A percentile compares a stretch with the other conserved stretches of the same genome.
phyloP scores from a whole-genome alignment of 2,797 vertebrate genomes.

The Chanos chanos region DNA sequence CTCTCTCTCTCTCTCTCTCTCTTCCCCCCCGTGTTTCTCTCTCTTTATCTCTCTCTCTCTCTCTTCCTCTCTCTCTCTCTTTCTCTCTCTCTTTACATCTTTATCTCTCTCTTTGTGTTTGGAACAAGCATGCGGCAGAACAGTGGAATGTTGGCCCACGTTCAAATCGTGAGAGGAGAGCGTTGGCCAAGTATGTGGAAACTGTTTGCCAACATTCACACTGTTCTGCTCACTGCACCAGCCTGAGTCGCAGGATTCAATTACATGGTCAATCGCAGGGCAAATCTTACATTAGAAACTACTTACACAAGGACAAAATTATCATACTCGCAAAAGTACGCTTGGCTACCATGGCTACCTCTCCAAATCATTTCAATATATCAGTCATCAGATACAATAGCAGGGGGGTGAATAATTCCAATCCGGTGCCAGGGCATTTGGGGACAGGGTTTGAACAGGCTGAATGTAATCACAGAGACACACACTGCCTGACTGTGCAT shows the following conservation, averaged over 20 bases:
- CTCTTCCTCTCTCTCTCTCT: slow-evolving; percentile 19
- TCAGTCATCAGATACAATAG: slow-evolving; percentile 3
- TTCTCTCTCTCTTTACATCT: slow-evolving; percentile 3
- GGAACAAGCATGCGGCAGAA: slow-evolving; percentile 33
- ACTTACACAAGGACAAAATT: slow-evolving; percentile 40
- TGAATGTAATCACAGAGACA: neutral
- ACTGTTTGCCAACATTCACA: slow-evolving; percentile 34
- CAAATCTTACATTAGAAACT: slow-evolving; percentile 44
- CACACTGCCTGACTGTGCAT: too few relatives aligned
- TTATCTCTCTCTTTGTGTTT: slow-evolving; percentile 32
- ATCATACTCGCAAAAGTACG: slow-evolving; percentile 30
- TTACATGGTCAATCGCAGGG: slow-evolving; percentile 49
- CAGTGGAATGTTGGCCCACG: slow-evolving; percentile 46
- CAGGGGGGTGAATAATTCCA: neutral
- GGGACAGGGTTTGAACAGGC: neutral
- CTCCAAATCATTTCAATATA: neutral
- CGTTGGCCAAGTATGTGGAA: slow-evolving; percentile 52
- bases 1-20: neutral
- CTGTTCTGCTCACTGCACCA: slow-evolving; percentile 29
- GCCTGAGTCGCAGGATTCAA: slow-evolving; percentile 50
- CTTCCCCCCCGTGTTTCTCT: neutral
- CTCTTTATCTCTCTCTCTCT: neutral
- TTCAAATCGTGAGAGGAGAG: slow-evolving; percentile 28
- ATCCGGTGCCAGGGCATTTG: neutral
- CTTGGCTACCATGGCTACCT: neutral